Evolutionary conservation across 2,888 invertebrate genomes (phyloP), one percentile per base, ranked within the genome.

Genomic region (Chrysolina oricalcia): DNA sequence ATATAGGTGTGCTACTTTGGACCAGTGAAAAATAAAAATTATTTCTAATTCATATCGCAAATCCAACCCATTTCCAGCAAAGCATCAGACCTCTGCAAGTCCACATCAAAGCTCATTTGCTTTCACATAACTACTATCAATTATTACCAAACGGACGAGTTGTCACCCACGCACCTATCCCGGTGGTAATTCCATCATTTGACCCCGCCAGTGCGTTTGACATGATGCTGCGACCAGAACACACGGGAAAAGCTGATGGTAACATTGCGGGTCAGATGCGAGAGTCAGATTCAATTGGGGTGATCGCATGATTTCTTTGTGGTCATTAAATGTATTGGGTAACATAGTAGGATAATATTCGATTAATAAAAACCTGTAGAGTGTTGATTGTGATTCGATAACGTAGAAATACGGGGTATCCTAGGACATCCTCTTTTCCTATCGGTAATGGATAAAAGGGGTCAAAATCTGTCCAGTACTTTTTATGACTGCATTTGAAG

Each of bases 61-160:
- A 3, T 35, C 35, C 8, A 35, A 0, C 8, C 35, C 3, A 35
- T 68, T 73, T 59, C 46, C 69, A 69, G 21, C 73, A 64, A 73
- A 59, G 63, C 40, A 40, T 17, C n/a, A n/a, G n/a, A 43, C 35
- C 35, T 56, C 10, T 69, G 69, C 69, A 64, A 27, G 46, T 62
- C 53, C 64, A 73, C 73, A 69, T 73, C 73, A 73, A 73, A 73
- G 73, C 73, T 15, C 41, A 53, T 43, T 48, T 41, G 73, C 73
- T 50, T 69, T 41, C 64, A 69, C 73, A 41, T 64, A 73, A 72
- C 69, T 69, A 69, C 69, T 64, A 64, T 63, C 64, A 69, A 73
- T 73, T 69, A 73, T 69, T 69, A 69, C 35, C 21, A 50, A 73
- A 64, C 64, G 73, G 69, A 64, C 64, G 73, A 69, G 73, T 73